Evolutionary conservation across 2,888 invertebrate species (phyloP), one percentile per base, ranked within the genome.

Genomic region (Oscheius sp.): DNA sequence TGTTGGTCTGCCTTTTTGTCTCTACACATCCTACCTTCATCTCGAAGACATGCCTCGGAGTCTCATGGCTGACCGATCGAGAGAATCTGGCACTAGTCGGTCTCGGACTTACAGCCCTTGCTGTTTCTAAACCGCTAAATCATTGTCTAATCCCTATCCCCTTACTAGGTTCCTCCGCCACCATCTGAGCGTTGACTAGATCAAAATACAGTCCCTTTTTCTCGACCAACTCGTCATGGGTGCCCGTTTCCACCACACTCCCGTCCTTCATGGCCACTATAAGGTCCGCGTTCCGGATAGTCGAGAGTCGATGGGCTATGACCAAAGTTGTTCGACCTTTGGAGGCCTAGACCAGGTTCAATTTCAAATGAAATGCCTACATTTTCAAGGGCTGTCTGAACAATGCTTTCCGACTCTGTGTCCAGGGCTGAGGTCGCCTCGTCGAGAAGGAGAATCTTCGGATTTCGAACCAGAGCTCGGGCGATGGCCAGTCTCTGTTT

Each of bases 341-440:
- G 2, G 79, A 78, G 0, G 82, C 82, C 76, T 81, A 48, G 42
- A 70, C 21, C 21, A 21, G 21, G 21, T 21, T 21, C 21, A 21
- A 21, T 21, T 21, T 21, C 21, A 21, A 21, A 33, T n/a, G 3
- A 4, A 11, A 42, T 29, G 7, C 48, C 29, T n/a, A 73, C 84
- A 51, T 84, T 84, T 76, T 85, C 80, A 33, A 85, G 72, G 10
- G 85, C 85, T 33, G 78, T 74, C 68, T 95, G 95, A 0, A 96
- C 95, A 89, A 89, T 85, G 76, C 93, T 92, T 89, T 94, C 94
- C 87, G 93, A 93, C 88, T 93, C 93, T 65, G 93, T 92, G 88
- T 94, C 94, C 53, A 94, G 91, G n/a, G 92, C 92, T n/a, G 91
- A 91, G 5, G 92, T 92, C 0, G 92, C 92, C 87, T 92, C 92